These are phyloP conservation scores for Oryzias sinensis DNA, from an alignment of 2,797 vertebrate species.

Conservation along the genomic window DNA sequence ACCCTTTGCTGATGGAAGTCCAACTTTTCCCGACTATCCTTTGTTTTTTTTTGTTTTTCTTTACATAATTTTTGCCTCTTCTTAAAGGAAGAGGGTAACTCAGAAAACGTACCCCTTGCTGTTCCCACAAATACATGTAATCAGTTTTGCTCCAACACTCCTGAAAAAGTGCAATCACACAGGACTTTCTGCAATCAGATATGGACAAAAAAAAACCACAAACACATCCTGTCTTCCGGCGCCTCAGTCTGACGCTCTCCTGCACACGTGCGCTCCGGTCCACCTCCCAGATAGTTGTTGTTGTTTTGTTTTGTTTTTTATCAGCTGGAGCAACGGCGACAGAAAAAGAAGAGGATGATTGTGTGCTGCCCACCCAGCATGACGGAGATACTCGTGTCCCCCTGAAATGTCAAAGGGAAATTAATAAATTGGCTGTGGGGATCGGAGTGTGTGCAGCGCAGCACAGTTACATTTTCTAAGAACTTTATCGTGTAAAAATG, in stretches of 20 bases:
- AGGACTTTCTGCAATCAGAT: conserved; percentile 26
- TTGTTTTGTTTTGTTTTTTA: conserved; percentile 1
- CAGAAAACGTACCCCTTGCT: conserved; percentile 20
- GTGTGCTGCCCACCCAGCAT: conserved; percentile 19
- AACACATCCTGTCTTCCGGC: background rate
- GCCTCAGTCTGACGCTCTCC: background rate
- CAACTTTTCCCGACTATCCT: too few species aligned
- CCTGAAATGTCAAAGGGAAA: conserved; percentile 43
- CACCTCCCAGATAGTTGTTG: conserved; percentile 11
- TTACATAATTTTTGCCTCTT: too few species aligned
- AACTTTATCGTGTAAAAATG: conserved; percentile 14
- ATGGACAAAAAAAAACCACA: conserved; percentile 11
- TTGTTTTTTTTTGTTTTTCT: too few species aligned
- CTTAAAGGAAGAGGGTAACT: too few species aligned
- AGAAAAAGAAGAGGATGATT: conserved; percentile 25
- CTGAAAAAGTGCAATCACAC: conserved; percentile 38
- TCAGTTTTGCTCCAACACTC: conserved; percentile 4
- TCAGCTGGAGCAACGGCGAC: conserved; percentile 19
- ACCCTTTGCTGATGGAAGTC: too few species aligned
- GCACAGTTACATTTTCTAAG: conserved; percentile 8
- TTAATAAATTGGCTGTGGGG: conserved; percentile 20
- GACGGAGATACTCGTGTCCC: conserved; percentile 20
- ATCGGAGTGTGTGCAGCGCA: conserved; percentile 10
- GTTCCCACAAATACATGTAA: conserved; percentile 11
- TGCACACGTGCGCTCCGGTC: background rate